Percentiles rank a stretch among this genome's conserved stretches.
Evolutionary conservation across 2,797 vertebrate genomes (phyloP).

Genomic region (Bradypodion pumilum): DNA sequence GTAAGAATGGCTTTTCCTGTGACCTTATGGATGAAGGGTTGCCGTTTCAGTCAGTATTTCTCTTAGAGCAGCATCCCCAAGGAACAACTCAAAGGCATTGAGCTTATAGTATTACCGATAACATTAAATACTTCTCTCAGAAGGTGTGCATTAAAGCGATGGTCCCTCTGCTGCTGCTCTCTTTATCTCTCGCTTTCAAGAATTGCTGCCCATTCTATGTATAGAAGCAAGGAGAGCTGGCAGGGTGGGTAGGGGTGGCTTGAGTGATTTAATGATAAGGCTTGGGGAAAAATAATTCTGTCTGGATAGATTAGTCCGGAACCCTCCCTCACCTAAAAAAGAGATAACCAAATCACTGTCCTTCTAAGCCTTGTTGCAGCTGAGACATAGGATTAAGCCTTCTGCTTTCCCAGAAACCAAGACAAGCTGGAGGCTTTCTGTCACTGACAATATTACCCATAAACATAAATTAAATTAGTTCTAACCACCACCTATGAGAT

Average conservation of each 20-base stretch:
- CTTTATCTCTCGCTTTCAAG: slow-evolving; percentile 30
- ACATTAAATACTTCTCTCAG: slow-evolving; percentile 51
- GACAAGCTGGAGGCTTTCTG: background rate
- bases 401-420: background rate
- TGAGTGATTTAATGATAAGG: slow-evolving; percentile 39
- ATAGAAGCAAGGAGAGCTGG: background rate
- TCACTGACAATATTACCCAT: accelerated
- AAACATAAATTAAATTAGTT: background rate
- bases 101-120: slow-evolving; percentile 47
- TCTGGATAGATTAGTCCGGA: slow-evolving; percentile 3
- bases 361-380: background rate
- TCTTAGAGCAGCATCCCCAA: slow-evolving; percentile 41
- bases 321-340: background rate
- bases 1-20: slow-evolving; percentile 45
- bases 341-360: background rate
- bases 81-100: slow-evolving; percentile 48
- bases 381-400: background rate
- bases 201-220: slow-evolving; percentile 35
- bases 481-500: background rate
- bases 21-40: slow-evolving; percentile 60
- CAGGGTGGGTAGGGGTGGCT: background rate
- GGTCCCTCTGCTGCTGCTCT: slow-evolving; percentile 44
- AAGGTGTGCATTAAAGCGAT: slow-evolving; percentile 49
- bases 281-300: slow-evolving; percentile 5
- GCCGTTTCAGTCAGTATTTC: slow-evolving; percentile 55